Conservation (phyloP, 1,140 invertebrate species). For the Cyrtorhinus lividipennis region DNA sequence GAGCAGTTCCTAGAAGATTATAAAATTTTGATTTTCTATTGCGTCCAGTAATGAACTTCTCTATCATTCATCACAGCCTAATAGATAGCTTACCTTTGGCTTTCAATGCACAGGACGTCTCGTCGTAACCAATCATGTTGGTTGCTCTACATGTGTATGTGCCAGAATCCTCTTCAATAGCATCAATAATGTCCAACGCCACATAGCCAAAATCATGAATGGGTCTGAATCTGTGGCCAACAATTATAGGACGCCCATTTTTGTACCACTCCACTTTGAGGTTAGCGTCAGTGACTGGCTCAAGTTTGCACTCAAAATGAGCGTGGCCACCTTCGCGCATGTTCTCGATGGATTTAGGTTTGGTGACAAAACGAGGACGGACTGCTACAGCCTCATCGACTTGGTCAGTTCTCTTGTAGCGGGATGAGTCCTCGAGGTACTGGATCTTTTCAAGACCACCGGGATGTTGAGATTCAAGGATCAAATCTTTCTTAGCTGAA, state of each 20-base stretch:
- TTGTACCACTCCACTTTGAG: constrained; percentile 89
- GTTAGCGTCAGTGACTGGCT: constrained; percentile 89
- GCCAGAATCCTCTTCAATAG: constrained; percentile 86
- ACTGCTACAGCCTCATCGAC: constrained; percentile 70
- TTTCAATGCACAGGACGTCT: constrained; percentile 55
- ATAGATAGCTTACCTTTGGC: constrained; percentile 40
- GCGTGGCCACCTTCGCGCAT: constrained; percentile 82
- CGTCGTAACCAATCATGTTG: constrained; percentile 73
- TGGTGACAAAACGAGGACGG: constrained; percentile 67
- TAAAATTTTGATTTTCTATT: background rate
- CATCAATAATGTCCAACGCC: constrained; percentile 75
- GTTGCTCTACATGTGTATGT: constrained; percentile 86
- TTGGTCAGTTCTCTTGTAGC: constrained; percentile 65
- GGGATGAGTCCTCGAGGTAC: constrained; percentile 72
- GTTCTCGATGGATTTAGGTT: constrained; percentile 69
- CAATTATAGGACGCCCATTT: constrained; percentile 72
- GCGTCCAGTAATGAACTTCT: no score
- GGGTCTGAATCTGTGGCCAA: constrained; percentile 78
- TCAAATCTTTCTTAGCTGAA: constrained; percentile 65
- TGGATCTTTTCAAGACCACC: constrained; percentile 79
- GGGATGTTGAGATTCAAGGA: constrained; percentile 71
- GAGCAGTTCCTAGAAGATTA: constrained; percentile 33
- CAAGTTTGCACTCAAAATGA: constrained; percentile 94
- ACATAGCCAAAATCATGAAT: constrained; percentile 95
- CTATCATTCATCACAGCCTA: background rate